Base-by-base conservation (phyloP, 2,888 invertebrate species). In the Elmis aenea region DNA sequence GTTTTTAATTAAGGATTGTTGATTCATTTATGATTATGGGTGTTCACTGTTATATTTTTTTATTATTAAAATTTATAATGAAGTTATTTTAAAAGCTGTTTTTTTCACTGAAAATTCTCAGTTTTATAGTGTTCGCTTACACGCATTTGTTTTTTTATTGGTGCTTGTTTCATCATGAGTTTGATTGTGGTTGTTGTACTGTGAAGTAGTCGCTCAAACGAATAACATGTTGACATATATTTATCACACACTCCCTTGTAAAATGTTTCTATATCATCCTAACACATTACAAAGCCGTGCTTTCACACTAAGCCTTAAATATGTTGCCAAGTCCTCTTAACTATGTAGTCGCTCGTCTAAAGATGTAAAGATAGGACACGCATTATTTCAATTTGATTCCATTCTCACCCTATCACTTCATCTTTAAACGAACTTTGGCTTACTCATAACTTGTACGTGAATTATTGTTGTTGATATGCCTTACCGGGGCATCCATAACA, bases 241-340 rank as follows among this genome's bases (percentile, higher is more conserved):
- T 50, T 48, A 46, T 50, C 45, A 46, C 44, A 42, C 44, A 32
- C 41, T 44, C 34, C 26, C 37, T 32, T 31, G 34, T 38, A 42
- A 50, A 45, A 26, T 38, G 46, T 40, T 37, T 31, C 42, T 48
- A 45, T 42, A 36, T 42, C 41, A 46, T 46, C 44, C 35, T 35
- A 26, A 42, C 43, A 38, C 40, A 26, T 37, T 38, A 43, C 46
- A 51, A 45, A 48, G 45, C 46, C 36, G 24, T 36, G 35, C 44
- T 45, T 43, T 40, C 39, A 42, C 34, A 33, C 35, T 49, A 52
- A 50, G 50, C 51, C 33, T 52, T 51, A 50, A 50, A 50, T 47
- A 50, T 50, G 48, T 45, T 33, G 39, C 34, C 27, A 40, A 33
- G 39, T 38, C 39, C 46, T 45, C 38, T 41, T 55, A 45, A 50